Percentiles rank a stretch among this genome's conserved stretches.
phyloP scores from a whole-genome alignment of 2,113 vertebrate genomes.

The Eudyptes chrysolophus region DNA sequence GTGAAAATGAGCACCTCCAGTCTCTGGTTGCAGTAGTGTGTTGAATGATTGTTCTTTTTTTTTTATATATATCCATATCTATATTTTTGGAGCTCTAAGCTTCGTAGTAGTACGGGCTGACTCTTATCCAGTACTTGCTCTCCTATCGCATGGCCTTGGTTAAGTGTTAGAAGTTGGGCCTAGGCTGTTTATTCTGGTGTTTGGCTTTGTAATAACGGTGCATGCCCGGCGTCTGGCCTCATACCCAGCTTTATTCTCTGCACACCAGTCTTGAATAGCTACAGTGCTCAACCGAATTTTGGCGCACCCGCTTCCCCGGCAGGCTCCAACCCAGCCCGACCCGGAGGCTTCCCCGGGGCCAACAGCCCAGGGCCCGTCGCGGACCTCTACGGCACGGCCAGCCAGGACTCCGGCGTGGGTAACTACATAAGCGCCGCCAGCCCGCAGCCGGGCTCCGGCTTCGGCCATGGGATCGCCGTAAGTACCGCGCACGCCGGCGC shows the following conservation, averaged over 20 bases:
- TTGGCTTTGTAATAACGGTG: constrained; percentile 81
- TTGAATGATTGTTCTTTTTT: constrained; percentile 76
- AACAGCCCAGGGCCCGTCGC: constrained; percentile 94
- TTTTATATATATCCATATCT: constrained; percentile 69
- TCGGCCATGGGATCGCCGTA: constrained; percentile 96
- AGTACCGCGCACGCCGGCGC: constrained; percentile 64
- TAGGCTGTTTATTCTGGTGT: constrained; percentile 83
- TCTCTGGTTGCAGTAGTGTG: constrained; percentile 79
- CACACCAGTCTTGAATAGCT: constrained; percentile 88
- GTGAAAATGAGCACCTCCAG: constrained; percentile 75
- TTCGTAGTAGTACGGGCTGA: constrained; percentile 85
- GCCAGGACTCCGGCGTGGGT: constrained; percentile 97
- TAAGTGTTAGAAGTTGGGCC: constrained; percentile 83
- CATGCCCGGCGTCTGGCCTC: constrained; percentile 85
- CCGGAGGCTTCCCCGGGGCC: constrained; percentile 93
- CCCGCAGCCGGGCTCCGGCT: constrained; percentile 96
- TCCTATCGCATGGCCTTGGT: constrained; percentile 87
- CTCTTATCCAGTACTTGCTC: constrained; percentile 80
- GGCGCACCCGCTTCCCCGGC: constrained; percentile 85
- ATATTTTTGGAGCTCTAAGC: constrained; percentile 82
- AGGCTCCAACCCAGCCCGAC: constrained; percentile 95
- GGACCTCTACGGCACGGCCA: constrained; percentile 88
- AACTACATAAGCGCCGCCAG: constrained; percentile 99
- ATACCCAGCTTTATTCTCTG: constrained; percentile 88
- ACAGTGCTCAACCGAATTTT: constrained; percentile 90